Percentiles rank a stretch among this genome's conserved stretches.
These are phyloP conservation scores for Dendropsophus ebraccatus DNA, from an alignment of 2,113 vertebrate species.

Conservation along the genomic window DNA sequence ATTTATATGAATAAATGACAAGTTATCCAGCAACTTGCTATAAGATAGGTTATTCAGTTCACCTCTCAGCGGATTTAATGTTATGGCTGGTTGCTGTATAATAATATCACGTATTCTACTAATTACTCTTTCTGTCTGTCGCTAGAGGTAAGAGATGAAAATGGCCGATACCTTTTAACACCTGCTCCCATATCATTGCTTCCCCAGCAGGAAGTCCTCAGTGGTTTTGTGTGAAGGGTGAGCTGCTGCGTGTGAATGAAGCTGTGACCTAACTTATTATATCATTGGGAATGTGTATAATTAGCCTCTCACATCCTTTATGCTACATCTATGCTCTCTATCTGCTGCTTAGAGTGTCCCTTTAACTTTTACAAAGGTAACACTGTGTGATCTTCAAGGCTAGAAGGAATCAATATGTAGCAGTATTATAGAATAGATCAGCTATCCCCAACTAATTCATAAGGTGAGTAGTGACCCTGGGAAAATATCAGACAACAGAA, in stretches of 20 bases:
- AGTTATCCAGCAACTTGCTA: no score
- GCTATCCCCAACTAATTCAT: not conserved
- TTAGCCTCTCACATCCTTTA: not conserved
- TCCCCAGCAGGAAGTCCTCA: conserved; percentile 1
- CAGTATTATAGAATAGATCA: not conserved
- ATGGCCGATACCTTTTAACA: not conserved
- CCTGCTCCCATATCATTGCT: not conserved
- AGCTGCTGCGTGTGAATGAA: not conserved
- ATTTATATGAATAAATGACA: no score
- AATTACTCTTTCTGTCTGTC: not conserved
- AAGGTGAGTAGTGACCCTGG: not conserved
- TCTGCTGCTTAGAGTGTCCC: not conserved
- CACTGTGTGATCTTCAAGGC: conserved; percentile 1
- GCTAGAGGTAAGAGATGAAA: not conserved
- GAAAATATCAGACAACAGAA: not conserved
- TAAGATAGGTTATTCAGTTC: no score
- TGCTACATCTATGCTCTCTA: not conserved
- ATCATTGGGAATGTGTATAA: not conserved
- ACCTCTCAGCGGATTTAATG: no score
- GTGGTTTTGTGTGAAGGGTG: not conserved
- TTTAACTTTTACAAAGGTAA: not conserved
- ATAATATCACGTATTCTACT: not conserved
- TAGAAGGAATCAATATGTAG: not conserved
- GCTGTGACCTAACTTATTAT: not conserved
- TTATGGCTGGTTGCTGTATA: not conserved